These are phyloP conservation scores for Heloderma charlesbogerti DNA, from an alignment of 2,113 vertebrate genomes.

Conservation along the genomic window DNA sequence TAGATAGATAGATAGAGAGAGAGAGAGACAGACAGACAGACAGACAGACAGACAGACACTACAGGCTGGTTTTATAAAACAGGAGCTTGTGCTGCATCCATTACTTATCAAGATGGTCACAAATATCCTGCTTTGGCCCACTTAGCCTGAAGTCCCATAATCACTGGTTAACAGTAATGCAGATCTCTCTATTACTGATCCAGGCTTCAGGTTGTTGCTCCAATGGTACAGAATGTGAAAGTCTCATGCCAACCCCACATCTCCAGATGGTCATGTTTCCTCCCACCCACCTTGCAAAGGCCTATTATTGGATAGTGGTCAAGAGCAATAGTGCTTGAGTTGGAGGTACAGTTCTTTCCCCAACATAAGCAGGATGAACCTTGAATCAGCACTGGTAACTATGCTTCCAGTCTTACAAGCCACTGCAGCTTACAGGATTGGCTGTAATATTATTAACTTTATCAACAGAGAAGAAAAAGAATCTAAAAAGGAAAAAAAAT, in stretches of 20 bases:
- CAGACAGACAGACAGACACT: no score
- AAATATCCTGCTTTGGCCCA: neutral
- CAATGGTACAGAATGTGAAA: no score
- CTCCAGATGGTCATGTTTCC: no score
- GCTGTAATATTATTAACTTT: neutral
- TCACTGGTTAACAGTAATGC: neutral
- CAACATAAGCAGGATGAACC: neutral
- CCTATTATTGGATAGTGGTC: neutral
- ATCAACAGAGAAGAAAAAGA: slow-evolving; percentile 9
- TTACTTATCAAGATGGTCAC: neutral
- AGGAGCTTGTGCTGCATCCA: neutral
- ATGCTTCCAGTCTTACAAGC: neutral
- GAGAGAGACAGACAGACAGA: no score
- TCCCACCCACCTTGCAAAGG: neutral
- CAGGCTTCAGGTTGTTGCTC: no score
- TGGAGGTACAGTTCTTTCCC: neutral
- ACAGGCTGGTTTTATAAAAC: neutral
- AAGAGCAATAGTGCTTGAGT: neutral
- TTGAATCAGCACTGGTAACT: neutral
- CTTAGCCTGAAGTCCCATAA: neutral
- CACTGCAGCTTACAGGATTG: neutral
- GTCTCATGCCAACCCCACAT: no score
- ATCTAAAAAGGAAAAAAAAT: slow-evolving; percentile 25
- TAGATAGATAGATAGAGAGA: no score
- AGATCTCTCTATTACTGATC: no score